Evolutionary conservation across 2,113 vertebrate species (phyloP), one percentile per base, ranked within the genome.

Genomic region (Haliaeetus leucogaster): DNA sequence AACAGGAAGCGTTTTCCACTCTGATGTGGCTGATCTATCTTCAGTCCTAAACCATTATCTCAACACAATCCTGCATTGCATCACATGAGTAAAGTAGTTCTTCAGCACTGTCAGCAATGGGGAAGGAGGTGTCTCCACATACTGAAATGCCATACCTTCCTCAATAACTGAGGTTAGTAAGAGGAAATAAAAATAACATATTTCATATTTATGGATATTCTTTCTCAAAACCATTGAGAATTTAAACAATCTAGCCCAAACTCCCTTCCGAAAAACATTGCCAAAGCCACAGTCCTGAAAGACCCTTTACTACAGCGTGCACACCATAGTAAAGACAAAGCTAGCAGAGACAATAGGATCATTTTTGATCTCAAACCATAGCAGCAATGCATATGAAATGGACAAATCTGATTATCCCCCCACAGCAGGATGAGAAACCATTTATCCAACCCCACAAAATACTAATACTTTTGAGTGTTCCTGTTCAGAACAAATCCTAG

Each of bases 381-480:
- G 45, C 27, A 92, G 36, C 8, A 36, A 87, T 2, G 1, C 66
- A 26, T 19, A 66, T 19, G 13, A 87, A 82, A 78, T 53, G 0
- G 20, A 63, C 84, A 85, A 3, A 47, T 1, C 13, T n/a, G 13
- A 70, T 61, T 48, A 79, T 65, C 3, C 5, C 8, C 12, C 34
- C 36, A 25, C 0, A 82, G 38, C 0, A 8, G 12, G 14, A 80
- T 25, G 19, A 70, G 42, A 93, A 70, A 48, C 0, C 2, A 58
- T 71, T 89, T 71, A 34, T 59, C 20, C 6, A 58, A 36, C 6
- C 3, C 32, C 48, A 73, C 4, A 76, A 89, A 91, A 52, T 47
- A 63, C 3, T 67, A 43, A 53, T 12, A 47, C 1, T 62, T 79
- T 22, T 9, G 18, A 62, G 27, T 32, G 48, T 58, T 83, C 12